Evolutionary conservation across 2,113 vertebrate genomes (phyloP).

Genomic region (Pteruthius melanotis): DNA sequence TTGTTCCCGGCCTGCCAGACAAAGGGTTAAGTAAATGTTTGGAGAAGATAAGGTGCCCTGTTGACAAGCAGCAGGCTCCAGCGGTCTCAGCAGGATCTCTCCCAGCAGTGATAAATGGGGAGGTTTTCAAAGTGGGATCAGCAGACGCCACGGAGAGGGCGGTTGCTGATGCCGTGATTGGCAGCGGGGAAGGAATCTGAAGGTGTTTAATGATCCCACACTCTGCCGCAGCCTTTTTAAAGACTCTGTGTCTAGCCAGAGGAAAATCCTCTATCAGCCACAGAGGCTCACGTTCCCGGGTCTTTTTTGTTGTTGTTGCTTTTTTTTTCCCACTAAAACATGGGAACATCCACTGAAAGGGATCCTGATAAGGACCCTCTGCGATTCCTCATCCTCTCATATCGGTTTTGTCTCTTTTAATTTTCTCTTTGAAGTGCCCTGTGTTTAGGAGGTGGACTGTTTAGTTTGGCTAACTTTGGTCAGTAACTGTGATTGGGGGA

Average conservation of each 20-base stretch:
- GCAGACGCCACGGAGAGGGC: conserved; percentile 55
- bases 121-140: conserved; percentile 66
- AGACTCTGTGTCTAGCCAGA: conserved; percentile 64
- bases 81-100: conserved; percentile 64
- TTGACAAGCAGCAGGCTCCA: conserved; percentile 84
- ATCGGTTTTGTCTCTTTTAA: background rate
- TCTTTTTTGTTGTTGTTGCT: background rate
- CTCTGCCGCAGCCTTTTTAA: conserved; percentile 57
- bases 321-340: background rate
- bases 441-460: background rate
- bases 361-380: conserved; percentile 56
- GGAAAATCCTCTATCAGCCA: conserved; percentile 66
- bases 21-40: conserved; percentile 89
- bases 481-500: background rate
- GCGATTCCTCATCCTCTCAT: background rate
- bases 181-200: conserved; percentile 60
- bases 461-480: conserved; percentile 5
- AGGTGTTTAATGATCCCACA: conserved; percentile 73
- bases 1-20: conserved; percentile 80
- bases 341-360: conserved; percentile 30
- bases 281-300: conserved; percentile 42
- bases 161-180: conserved; percentile 54
- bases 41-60: conserved; percentile 81
- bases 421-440: conserved; percentile 56
- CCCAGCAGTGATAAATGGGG: conserved; percentile 64